These are phyloP conservation scores for Drosophila macrothrix DNA, from an alignment of 2,888 invertebrate genomes.

Conservation along the genomic window DNA sequence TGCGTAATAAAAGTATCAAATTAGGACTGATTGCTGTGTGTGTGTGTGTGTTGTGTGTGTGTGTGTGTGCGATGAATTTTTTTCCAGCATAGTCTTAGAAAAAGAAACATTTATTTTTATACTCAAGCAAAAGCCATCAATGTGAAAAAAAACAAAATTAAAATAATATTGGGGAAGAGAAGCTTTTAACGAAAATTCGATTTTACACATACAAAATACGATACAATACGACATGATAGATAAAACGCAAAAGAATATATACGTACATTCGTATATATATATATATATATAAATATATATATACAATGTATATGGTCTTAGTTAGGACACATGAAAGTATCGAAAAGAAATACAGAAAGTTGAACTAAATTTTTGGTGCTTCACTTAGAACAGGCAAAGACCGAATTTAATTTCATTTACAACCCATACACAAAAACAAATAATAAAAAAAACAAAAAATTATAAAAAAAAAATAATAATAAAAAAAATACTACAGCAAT, in stretches of 20 bases:
- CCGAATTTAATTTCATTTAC: conserved; percentile 19
- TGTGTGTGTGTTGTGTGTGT: conserved; percentile 4
- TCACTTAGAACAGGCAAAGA: conserved; percentile 32
- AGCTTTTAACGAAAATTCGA: conserved; percentile 41
- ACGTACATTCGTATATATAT: conserved; percentile 8
- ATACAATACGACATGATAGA: conserved; percentile 11
- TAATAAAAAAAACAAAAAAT: neutral
- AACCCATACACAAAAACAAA: neutral
- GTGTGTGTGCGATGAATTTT: conserved; percentile 11
- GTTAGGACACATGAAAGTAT: conserved; percentile 31
- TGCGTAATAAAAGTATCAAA: conserved; percentile 26
- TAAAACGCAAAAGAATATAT: neutral
- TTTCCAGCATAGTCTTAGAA: conserved; percentile 55
- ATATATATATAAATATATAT: conserved; percentile 5
- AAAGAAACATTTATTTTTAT: conserved; percentile 54
- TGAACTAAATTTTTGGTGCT: conserved; percentile 50
- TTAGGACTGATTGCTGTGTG: conserved; percentile 40
- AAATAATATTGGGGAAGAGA: conserved; percentile 25
- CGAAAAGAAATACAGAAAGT: conserved; percentile 7
- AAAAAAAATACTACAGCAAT: neutral
- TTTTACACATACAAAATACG: conserved; percentile 33
- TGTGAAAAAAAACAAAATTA: conserved; percentile 8
- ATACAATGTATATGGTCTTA: conserved; percentile 22
- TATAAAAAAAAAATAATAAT: neutral
- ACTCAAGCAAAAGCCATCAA: conserved; percentile 50